Base-by-base conservation (phyloP, 1,140 invertebrate species). In the Drosophila subpulchrella region DNA sequence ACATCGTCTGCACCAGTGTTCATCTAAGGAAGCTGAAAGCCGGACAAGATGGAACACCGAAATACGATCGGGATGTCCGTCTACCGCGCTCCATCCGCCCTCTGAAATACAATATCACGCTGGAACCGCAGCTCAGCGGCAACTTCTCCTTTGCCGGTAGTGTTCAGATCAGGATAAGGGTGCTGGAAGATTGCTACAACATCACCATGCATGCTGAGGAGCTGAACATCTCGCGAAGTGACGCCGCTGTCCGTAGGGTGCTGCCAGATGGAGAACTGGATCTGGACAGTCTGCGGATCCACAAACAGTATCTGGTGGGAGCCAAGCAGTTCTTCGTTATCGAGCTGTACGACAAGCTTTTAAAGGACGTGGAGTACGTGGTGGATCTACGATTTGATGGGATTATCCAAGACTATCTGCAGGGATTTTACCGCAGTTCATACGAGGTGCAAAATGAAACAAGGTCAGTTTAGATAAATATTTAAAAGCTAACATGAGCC, bases 391-490 rank as follows among this genome's bases (percentile, higher is more conserved):
- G 94, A 38, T 98, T 95, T 81, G 93, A 93, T 2, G 96, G 96
- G 4, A 92, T 94, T 20, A 92, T 97, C 2, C 96, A 96, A 82
- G 95, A 97, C 80, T 94, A 96, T 70, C 92, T 98, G 34, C 95
- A 96, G 79, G 97, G 97, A 17, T 98, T 98, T 91, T 98, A 98
- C 90, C 94, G 96, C 67, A 98, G 97, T 92, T 96, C 95, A 2
- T 98, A 98, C 85, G 94, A 93, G 73, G 94, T 94, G 38, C 93
- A 94, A 32, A 95, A 95, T 75, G 93, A 95, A 39, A 96, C 95
- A 62, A 96, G 95, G 96, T 96, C 90, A 92, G 79, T 15, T 77
- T 6, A 3, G n/a, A 1, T 20, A 20, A 20, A 20, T 5, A 15
- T n/a, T 4, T 48, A 11, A 10, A 11, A 5, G 0, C 3, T 24